Percentiles rank a stretch among this genome's conserved stretches.
Evolutionary conservation across 2,888 invertebrate species (phyloP).

Genomic region (Gymnosoma rotundatum): DNA sequence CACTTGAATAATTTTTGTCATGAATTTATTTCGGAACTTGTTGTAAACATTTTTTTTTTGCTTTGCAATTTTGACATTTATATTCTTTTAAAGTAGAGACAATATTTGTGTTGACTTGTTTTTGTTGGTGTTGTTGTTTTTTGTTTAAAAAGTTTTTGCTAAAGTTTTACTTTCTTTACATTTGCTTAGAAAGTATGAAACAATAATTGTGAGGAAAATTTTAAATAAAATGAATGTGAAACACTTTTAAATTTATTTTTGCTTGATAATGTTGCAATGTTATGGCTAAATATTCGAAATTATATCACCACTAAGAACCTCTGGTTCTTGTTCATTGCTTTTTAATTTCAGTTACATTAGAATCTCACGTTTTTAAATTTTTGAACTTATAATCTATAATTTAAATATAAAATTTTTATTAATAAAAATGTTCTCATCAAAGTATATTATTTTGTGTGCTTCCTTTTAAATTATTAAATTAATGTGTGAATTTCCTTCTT

Average conservation of each 20-base stretch:
- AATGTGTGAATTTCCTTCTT: conserved; percentile 13
- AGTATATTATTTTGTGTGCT: too few relatives aligned
- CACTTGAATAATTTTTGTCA: neutral
- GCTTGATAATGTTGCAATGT: too few relatives aligned
- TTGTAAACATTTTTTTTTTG: neutral
- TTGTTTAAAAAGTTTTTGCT: neutral
- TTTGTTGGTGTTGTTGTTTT: neutral
- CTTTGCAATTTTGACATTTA: neutral
- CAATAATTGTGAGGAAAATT: neutral
- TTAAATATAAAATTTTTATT: too few relatives aligned
- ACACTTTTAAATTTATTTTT: neutral
- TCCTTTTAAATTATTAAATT: neutral
- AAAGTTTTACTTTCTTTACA: conserved; percentile 4
- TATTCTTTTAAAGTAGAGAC: conserved; percentile 6
- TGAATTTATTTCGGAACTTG: neutral
- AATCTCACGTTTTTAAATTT: too few relatives aligned
- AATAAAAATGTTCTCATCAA: too few relatives aligned
- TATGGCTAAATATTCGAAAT: too few relatives aligned
- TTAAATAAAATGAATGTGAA: conserved; percentile 15
- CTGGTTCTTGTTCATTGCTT: too few relatives aligned
- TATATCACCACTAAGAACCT: too few relatives aligned
- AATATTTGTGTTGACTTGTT: conserved; percentile 19
- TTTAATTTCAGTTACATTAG: too few relatives aligned
- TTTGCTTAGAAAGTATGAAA: neutral
- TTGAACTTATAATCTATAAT: too few relatives aligned